Percentiles rank a stretch among this genome's conserved stretches.
These are phyloP conservation scores for Harmothoe impar DNA, from an alignment of 2,888 invertebrate genomes.

Conservation along the genomic window DNA sequence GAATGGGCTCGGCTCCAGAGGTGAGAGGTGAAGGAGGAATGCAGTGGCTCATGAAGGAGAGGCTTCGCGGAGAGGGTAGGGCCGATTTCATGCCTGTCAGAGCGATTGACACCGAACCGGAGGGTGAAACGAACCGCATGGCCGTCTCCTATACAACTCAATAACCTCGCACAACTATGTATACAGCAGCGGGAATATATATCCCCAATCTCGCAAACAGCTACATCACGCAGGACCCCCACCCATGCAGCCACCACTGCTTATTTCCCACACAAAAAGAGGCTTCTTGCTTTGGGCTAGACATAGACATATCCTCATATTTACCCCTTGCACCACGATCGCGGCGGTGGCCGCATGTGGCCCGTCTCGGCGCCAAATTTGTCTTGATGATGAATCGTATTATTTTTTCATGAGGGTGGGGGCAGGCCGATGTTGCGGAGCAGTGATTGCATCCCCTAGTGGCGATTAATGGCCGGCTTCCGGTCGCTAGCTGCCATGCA, in stretches of 20 bases:
- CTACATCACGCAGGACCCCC: no score
- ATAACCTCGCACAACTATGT: background rate
- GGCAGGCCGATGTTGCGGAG: conserved; percentile 41
- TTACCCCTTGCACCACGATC: background rate
- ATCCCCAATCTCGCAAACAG: no score
- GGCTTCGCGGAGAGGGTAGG: background rate
- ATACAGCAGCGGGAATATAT: background rate
- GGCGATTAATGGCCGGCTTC: conserved; percentile 45
- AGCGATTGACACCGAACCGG: background rate
- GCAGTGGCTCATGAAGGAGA: background rate
- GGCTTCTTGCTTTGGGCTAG: background rate
- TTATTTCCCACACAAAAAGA: conserved; percentile 2
- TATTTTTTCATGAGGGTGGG: conserved; percentile 51
- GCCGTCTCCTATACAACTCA: background rate
- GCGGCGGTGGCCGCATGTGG: conserved; percentile 8
- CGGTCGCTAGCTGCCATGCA: conserved; percentile 38
- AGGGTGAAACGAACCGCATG: background rate
- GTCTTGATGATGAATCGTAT: conserved; percentile 52
- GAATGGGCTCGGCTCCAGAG: no score
- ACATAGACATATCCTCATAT: conserved; percentile 17
- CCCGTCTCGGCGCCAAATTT: background rate
- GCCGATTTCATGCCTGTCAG: conserved; percentile 51
- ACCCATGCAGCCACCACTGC: background rate
- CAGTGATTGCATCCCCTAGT: conserved; percentile 54
- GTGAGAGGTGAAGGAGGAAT: no score